Evolutionary conservation across 2,113 vertebrate species (phyloP), one percentile per base, ranked within the genome.

Genomic region (Oceanodroma tethys): DNA sequence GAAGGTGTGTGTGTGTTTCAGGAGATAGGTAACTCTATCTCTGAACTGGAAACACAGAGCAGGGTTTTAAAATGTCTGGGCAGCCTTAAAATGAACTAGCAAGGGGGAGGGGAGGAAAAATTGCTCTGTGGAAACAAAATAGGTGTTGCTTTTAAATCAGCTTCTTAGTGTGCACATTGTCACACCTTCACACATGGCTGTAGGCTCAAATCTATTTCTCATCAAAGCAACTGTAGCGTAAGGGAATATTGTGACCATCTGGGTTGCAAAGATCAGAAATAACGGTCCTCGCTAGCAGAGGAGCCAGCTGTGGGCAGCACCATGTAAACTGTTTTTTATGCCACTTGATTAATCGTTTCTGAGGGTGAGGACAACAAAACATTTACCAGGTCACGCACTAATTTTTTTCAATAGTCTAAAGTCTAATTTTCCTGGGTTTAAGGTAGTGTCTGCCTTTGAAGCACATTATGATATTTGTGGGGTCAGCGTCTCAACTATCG

Each of bases 151-250:
- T 96, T 93, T 63, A 89, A 91, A 94, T 59, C 47, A 70, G 40
- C 34, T 26, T 76, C 68, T 88, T 81, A 15, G 86, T 20, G 73
- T 88, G 75, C 70, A 47, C 78, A 21, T 80, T 94, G 91, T 97
- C 81, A 88, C 95, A 91, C 87, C 93, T 97, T 87, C 74, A 66
- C 94, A 89, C 86, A 78, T 92, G 86, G 90, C 68, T 90, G 88
- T 95, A 81, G 95, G 53, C 81, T 97, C 85, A 89, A 82, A 88
- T 97, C 90, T 90, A 83, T 94, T 96, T 95, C 91, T 95, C 92
- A 96, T 97, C 92, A 97, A 97, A 97, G 88, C 90, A 95, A 15
- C 88, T 94, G 80, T 50, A 90, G 89, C 34, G 8, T 93, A 85
- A 89, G 81, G 86, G 85, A 96, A 81, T 93, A 89, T 50, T 95